A percentile compares a stretch with the other conserved stretches of the same genome.
phyloP scores from a whole-genome alignment of 2,113 vertebrate species.

The Toxotes jaculatrix region DNA sequence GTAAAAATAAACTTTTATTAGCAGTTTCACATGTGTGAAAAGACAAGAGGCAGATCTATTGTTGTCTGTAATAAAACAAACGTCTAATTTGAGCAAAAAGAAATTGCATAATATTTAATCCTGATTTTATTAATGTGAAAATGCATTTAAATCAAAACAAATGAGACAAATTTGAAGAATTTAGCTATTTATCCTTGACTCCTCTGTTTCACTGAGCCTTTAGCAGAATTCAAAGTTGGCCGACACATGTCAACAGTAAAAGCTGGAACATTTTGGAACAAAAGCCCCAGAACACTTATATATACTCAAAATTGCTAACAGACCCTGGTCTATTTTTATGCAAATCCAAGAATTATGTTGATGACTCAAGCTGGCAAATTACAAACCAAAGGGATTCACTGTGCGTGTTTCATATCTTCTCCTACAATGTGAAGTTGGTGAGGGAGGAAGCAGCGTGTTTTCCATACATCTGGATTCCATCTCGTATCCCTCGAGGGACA shows the following conservation, averaged over 20 bases:
- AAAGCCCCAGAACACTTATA: not conserved
- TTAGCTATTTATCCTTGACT: not conserved
- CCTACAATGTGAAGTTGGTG: constrained; percentile 34
- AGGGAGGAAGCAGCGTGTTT: constrained; percentile 55
- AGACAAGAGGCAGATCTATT: not conserved
- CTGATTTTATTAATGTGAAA: constrained; percentile 1
- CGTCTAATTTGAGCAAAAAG: not conserved
- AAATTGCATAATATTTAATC: not conserved
- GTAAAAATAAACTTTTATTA: not conserved
- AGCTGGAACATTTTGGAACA: not conserved
- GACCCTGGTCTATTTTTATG: constrained; percentile 37
- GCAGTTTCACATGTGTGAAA: not conserved
- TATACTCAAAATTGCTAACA: constrained; percentile 25
- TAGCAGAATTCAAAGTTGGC: not conserved
- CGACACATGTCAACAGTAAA: not conserved
- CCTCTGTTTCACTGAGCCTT: not conserved
- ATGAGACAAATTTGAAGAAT: not conserved
- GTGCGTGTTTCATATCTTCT: constrained; percentile 64
- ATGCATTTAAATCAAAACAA: not conserved
- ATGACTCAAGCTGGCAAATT: constrained; percentile 52
- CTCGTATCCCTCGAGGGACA: constrained; percentile 61
- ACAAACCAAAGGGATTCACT: constrained; percentile 51
- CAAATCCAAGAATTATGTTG: constrained; percentile 37
- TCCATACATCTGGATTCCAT: constrained; percentile 79
- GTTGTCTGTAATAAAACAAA: not conserved